Evolutionary conservation across 1,140 invertebrate species (phyloP), one percentile per base, ranked within the genome.

Genomic region (Arion vulgaris): DNA sequence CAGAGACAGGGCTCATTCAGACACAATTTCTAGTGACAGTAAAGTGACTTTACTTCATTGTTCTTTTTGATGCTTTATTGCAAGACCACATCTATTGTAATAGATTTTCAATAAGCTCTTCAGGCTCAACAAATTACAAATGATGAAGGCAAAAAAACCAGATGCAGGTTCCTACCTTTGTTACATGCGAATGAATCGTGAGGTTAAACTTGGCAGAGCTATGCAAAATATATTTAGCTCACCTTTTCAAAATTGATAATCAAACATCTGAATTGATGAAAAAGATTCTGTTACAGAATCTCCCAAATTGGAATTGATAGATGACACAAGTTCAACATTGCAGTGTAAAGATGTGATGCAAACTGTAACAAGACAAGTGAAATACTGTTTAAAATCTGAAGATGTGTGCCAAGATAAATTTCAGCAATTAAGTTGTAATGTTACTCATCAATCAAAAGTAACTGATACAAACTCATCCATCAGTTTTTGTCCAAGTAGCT

Each of bases 221-320:
- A 34, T 78, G 76, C 57, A 78, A 78, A 66, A 57, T 19, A 26
- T 66, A 66, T 26, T 41, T 78, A 41, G 32, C 36, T 34, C 51
- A 78, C 5, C 11, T 78, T 78, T 68, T 39, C 51, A 36, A 66
- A 53, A 13, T 57, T 5, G 76, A 78, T 34, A 78, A 78, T 66
- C 76, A 78, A 34, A 39, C 51, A 41, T 78, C 76, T 34, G 76
- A 78, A 53, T 78, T 57, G 76, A 78, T 36, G 76, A 62, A 36
- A 78, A 45, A 66, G 76, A 68, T 49, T 78, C 76, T 36, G 34
- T 45, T 78, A 39, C 23, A 32, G 62, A 36, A 7, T 76, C 74
- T 34, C 74, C 74, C 7, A 28, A 57, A 9, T 26, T 17, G 2
- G 74, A 51, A 34, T 15, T 53, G 5, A 76, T 34, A 36, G 26